Base-by-base conservation (phyloP, 2,113 vertebrate species). In the Lepisosteus osseus region DNA sequence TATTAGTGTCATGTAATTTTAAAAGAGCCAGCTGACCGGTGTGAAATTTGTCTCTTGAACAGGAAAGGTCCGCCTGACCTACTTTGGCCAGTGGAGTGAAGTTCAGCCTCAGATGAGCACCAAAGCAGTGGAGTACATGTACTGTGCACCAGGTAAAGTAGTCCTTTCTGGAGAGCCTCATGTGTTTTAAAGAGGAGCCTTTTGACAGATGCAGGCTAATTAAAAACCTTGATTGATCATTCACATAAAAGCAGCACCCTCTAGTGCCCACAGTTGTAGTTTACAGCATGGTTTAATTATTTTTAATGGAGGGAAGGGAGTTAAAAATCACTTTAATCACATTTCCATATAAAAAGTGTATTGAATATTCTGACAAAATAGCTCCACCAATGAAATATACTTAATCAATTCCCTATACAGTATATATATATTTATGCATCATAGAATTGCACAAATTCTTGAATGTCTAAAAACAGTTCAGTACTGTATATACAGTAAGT, bases 21-120 rank as follows among this genome's bases (percentile, higher is more conserved):
- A 14, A 63, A 65, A 0, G 8, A n/a, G 51, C 56, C 40, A 9
- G 1, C 14, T n/a, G 47, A 11, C 66, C 54, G 51, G 54, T 17
- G 43, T 12, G 54, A 5, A 70, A 63, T 54, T 63, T 4, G 8
- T 44, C 57, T 65, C 79, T 43, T 85, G 67, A 65, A 76, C 84
- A 99, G 97, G 97, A 79, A 96, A 96, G 1, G 71, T 95, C 76
- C 92, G 90, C 75, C 90, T 99, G 85, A 98, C 97, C 0, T 99
- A 97, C 82, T 98, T 99, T 76, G 95, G 97, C 78, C 97, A 98
- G 84, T 99, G 97, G 97, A 93, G 94, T 14, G 96, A 99, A 61
- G 95, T 98, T 80, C 95, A 98, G 82, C 88, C 90, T 6, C 92
- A 90, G 66, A 95, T 84, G 67, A 90, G 91, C 90, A 82, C 81